Base-by-base conservation (phyloP, 1,140 invertebrate species). In the Arion vulgaris region DNA sequence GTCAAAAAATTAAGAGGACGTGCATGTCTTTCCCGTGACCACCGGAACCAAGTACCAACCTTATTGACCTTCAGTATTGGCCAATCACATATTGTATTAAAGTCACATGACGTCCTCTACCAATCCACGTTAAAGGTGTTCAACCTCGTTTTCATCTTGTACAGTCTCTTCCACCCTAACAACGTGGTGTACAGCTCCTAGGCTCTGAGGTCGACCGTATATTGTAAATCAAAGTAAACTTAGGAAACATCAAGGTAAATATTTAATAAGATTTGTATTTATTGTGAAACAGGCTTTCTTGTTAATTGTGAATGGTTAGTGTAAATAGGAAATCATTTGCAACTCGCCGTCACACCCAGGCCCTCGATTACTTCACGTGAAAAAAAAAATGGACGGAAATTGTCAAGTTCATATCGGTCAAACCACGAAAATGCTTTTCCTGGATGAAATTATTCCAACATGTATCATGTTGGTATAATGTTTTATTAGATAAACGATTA, bases 111-210 rank as follows among this genome's bases (percentile, higher is more conserved):
- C 76, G 1, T 36, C 0, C 36, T 57, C 66, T 45, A 66, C 32
- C 73, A 75, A 53, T 34, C 32, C 32, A 13, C 34, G 38, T 66
- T 62, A 34, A 66, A 71, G 76, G 57, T 79, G 49, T n/a, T 26
- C 13, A 80, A 71, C 78, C 78, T 80, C 78, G 78, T 45, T 78
- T 39, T 78, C 76, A 57, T 39, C 45, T 28, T 80, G 41, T 71
- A 32, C 78, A 49, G 49, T 71, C 73, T 45, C 78, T 34, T 41
- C 78, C 62, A 71, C 78, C 78, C 62, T 80, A n/a, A 80, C 66
- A 71, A 80, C 78, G 78, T 80, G 78, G 78, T 71, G 53, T 13
- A 66, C 23, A 26, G 4, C 39, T 23, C 1, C 19, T 1, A n/a
- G 41, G 73, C 45, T 75, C 73, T 34, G 28, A 51, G 36, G 73